phyloP scores from a whole-genome alignment of 2,113 vertebrate genomes.

The Erinaceus europaeus region DNA sequence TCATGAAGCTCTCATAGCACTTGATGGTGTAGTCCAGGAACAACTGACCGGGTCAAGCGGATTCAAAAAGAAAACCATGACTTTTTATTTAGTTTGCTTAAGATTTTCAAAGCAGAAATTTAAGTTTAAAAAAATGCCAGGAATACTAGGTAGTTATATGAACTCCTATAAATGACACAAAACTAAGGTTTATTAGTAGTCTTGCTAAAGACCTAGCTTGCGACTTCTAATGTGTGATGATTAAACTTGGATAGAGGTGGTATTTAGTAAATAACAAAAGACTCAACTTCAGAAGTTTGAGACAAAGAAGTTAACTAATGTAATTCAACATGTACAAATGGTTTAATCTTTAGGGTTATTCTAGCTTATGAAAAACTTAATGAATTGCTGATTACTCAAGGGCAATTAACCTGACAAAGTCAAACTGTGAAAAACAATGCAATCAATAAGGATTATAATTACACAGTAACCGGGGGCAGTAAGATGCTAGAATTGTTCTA shows the following conservation, averaged over 20 bases:
- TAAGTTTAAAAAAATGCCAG: not conserved
- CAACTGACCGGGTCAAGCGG: constrained; percentile 81
- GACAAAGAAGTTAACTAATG: constrained; percentile 10
- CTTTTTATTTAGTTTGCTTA: constrained; percentile 30
- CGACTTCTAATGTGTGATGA: not conserved
- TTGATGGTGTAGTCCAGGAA: constrained; percentile 89
- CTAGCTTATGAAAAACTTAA: constrained; percentile 1
- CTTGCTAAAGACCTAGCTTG: not conserved
- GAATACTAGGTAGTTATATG: constrained; percentile 4
- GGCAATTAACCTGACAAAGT: not conserved
- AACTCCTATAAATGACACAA: constrained; percentile 17
- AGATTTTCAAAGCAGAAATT: constrained; percentile 27
- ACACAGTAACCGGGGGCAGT: not conserved
- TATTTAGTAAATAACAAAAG: not conserved
- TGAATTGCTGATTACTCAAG: not conserved
- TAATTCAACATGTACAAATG: constrained; percentile 34
- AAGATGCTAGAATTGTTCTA: not conserved
- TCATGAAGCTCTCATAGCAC: constrained; percentile 93
- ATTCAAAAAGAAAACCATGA: constrained; percentile 31
- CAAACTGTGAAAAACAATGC: constrained; percentile 1
- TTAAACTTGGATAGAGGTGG: constrained; percentile 6
- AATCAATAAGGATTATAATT: constrained; percentile 3
- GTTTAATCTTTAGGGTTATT: constrained; percentile 5
- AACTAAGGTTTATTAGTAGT: not conserved
- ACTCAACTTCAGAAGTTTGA: constrained; percentile 9